Conservation (phyloP, 2,113 vertebrate genomes). For the Climacteris rufus region DNA sequence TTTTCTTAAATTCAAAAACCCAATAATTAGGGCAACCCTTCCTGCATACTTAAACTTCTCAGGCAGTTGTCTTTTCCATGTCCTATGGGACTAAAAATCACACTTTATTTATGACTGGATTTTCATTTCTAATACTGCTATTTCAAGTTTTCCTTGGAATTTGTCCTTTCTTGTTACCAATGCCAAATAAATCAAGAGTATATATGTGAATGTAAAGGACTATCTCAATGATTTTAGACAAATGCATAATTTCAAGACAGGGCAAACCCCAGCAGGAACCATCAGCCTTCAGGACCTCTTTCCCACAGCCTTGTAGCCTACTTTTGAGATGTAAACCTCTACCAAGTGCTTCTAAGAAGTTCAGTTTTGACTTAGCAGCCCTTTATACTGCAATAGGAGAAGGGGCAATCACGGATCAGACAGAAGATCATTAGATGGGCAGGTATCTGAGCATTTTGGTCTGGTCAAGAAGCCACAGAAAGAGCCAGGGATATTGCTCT, state of each 20-base stretch:
- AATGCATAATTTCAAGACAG: neutral
- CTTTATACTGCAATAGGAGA: neutral
- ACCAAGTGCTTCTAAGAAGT: neutral
- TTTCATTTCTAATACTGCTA: neutral
- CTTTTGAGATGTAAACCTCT: neutral
- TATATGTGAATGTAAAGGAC: neutral
- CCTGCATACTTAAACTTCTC: neutral
- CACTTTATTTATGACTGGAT: neutral
- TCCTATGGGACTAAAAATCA: neutral
- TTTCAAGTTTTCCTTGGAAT: neutral
- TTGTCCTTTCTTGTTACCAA: neutral
- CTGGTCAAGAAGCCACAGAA: neutral
- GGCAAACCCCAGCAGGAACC: rapidly evolving
- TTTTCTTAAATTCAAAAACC: neutral
- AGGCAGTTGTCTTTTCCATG: neutral
- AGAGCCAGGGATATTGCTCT: neutral
- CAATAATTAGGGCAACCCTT: neutral
- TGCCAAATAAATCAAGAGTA: neutral
- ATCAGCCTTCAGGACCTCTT: neutral
- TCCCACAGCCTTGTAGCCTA: neutral
- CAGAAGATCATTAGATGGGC: neutral
- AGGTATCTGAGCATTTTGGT: neutral
- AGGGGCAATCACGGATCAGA: neutral
- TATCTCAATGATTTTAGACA: neutral
- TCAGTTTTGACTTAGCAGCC: neutral